These are phyloP conservation scores for Notoglanidium macrostoma DNA, from an alignment of 2,797 vertebrate genomes.

Conservation along the genomic window DNA sequence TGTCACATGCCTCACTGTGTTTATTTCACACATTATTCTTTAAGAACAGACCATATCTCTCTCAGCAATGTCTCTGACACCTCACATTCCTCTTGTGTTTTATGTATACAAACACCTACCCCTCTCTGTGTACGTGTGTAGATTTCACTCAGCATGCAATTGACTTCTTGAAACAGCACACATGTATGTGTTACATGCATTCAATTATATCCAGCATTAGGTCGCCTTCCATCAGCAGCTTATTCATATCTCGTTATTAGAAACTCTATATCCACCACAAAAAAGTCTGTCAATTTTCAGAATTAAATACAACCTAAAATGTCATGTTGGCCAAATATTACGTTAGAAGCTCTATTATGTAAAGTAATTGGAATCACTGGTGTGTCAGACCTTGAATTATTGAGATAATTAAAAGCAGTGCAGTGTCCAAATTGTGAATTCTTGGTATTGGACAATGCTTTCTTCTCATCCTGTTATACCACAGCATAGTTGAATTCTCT, in stretches of 20 bases:
- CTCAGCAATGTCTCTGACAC: not conserved
- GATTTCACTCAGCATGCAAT: conserved; percentile 4
- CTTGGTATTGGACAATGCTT: not conserved
- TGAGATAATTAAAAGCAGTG: conserved; percentile 48
- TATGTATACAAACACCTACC: conserved; percentile 20
- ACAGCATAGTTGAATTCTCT: not conserved
- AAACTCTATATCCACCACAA: conserved; percentile 17
- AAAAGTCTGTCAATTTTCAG: conserved; percentile 38
- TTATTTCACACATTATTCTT: conserved; percentile 47
- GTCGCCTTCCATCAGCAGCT: not conserved
- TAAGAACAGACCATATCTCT: conserved; percentile 36
- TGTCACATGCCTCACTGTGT: conserved; percentile 30
- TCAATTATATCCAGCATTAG: not conserved
- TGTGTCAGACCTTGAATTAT: conserved; percentile 49
- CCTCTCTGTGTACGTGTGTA: not conserved
- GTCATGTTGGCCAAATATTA: conserved; percentile 17
- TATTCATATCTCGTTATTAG: conserved; percentile 6
- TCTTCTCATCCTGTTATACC: conserved; percentile 9
- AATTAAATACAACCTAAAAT: conserved; percentile 44
- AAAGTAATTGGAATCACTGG: conserved; percentile 47
- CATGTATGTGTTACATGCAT: conserved; percentile 12
- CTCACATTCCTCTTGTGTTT: conserved; percentile 23
- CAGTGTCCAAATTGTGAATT: conserved; percentile 19
- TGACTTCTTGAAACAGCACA: conserved; percentile 13
- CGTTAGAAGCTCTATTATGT: conserved; percentile 43